Percentiles rank a stretch among this genome's conserved stretches.
phyloP scores from a whole-genome alignment of 2,113 vertebrate species.

The Antennarius striatus region DNA sequence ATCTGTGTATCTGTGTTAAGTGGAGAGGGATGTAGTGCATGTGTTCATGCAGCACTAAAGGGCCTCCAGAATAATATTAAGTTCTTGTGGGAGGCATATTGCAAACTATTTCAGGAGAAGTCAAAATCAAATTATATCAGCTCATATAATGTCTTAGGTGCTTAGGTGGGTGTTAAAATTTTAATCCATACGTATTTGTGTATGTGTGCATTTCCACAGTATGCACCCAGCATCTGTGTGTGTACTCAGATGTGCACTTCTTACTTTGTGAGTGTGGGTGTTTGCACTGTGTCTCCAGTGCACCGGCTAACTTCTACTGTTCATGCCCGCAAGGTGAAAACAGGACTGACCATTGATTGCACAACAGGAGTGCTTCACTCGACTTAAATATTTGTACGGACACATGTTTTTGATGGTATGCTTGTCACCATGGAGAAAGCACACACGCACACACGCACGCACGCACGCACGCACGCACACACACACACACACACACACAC shows the following conservation, averaged over 20 bases:
- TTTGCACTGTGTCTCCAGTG: conserved; percentile 6
- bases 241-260: background rate
- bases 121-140: conserved; percentile 22
- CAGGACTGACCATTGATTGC: conserved; percentile 5
- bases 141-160: conserved; percentile 15
- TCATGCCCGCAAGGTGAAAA: conserved; percentile 35
- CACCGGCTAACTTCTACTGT: background rate
- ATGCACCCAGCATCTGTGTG: background rate
- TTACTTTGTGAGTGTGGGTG: conserved; percentile 8
- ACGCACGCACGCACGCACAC: too few species aligned
- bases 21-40: background rate
- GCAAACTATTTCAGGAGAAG: conserved; percentile 28
- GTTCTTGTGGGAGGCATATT: conserved; percentile 22
- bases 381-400: background rate
- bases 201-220: conserved; percentile 1
- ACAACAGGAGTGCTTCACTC: background rate
- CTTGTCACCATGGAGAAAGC: background rate
- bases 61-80: conserved; percentile 25
- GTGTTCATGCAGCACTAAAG: conserved; percentile 22
- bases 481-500: too few species aligned
- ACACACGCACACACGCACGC: too few species aligned
- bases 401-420: background rate
- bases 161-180: conserved; percentile 33
- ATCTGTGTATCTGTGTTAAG: conserved; percentile 4
- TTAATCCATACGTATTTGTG: conserved; percentile 30